Conservation (phyloP, 2,888 invertebrate species). For the Volucella inflata region DNA sequence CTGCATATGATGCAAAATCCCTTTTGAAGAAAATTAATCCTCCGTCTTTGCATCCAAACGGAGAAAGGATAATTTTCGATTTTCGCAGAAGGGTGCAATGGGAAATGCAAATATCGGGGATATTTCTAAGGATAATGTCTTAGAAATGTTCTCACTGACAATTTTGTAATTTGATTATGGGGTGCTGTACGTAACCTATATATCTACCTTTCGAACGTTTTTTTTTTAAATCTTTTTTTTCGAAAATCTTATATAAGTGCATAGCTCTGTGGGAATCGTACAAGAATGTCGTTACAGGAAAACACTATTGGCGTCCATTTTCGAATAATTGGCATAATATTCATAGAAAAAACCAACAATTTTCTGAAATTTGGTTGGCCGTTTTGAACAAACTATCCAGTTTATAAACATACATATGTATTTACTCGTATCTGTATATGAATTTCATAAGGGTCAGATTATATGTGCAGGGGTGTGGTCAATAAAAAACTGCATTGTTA, state of each 20-base stretch:
- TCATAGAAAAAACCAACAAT: constrained; percentile 27
- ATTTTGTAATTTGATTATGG: constrained; percentile 62
- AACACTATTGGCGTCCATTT: constrained; percentile 34
- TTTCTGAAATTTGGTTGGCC: constrained; percentile 53
- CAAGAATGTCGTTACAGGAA: background rate
- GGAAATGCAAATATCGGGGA: constrained; percentile 63
- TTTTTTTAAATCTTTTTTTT: constrained; percentile 8
- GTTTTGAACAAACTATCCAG: constrained; percentile 5
- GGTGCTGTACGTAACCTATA: background rate
- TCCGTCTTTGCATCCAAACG: constrained; percentile 30
- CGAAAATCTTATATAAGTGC: background rate
- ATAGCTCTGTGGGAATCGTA: constrained; percentile 20
- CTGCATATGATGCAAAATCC: constrained; percentile 31
- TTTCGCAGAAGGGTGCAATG: constrained; percentile 57
- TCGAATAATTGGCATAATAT: constrained; percentile 33
- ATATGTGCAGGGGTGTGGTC: constrained; percentile 58
- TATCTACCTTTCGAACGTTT: background rate
- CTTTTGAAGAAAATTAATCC: constrained; percentile 66
- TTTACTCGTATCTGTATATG: background rate
- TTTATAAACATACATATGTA: background rate
- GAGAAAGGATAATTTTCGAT: constrained; percentile 33
- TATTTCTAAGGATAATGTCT: constrained; percentile 35
- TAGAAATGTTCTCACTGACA: constrained; percentile 5
- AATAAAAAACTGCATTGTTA: constrained; percentile 16
- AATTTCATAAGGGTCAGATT: constrained; percentile 20